Percentiles rank a stretch among this genome's conserved stretches.
These are phyloP conservation scores for Mythimna pallens DNA, from an alignment of 2,888 invertebrate species.

Conservation along the genomic window DNA sequence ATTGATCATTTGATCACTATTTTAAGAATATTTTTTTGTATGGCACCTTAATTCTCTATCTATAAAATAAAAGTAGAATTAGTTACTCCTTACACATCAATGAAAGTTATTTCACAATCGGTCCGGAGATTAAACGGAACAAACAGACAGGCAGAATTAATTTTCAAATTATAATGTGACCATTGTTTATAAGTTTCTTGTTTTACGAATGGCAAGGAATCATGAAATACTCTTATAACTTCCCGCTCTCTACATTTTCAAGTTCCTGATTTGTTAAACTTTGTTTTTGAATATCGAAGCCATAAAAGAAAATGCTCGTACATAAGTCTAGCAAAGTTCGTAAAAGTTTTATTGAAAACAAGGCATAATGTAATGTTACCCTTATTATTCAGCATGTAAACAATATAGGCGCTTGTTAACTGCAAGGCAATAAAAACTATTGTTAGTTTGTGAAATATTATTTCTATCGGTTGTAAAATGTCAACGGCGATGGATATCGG, in stretches of 20 bases:
- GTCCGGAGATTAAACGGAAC: no score
- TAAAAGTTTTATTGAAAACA: conserved; percentile 69
- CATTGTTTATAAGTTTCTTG: no score
- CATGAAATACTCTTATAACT: neutral
- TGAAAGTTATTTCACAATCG: no score
- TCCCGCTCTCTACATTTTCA: conserved; percentile 1
- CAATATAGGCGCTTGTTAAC: conserved; percentile 72
- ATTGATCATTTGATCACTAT: no score
- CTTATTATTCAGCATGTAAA: conserved; percentile 75
- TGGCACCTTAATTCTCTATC: no score
- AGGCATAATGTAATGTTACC: conserved; percentile 71
- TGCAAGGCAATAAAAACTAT: conserved; percentile 69
- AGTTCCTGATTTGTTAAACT: conserved; percentile 50
- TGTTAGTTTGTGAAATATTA: conserved; percentile 67
- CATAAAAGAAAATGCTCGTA: conserved; percentile 61
- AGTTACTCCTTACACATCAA: no score
- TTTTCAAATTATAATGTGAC: neutral
- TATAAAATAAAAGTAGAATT: no score
- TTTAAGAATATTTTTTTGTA: no score
- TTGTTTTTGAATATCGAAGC: conserved; percentile 57
- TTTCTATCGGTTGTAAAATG: conserved; percentile 68
- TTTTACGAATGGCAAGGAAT: no score
- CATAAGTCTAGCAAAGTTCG: conserved; percentile 58
- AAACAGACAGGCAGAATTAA: no score
- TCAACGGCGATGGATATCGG: conserved; percentile 51